Evolutionary conservation across 1,140 invertebrate genomes (phyloP).

Genomic region (Heliconius hewitsoni): DNA sequence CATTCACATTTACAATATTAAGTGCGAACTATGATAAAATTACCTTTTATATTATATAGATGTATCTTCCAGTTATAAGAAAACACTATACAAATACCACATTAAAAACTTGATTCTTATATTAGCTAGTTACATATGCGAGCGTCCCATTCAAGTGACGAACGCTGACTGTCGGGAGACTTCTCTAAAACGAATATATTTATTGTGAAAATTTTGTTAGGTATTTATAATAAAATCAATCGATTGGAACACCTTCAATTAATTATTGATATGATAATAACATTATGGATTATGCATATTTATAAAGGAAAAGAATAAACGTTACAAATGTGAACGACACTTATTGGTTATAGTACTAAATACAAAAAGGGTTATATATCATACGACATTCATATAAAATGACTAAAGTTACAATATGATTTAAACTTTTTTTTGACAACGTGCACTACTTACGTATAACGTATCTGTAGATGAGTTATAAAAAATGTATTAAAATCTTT

Average conservation of each 20-base stretch:
- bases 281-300: not conserved
- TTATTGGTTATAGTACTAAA: not conserved
- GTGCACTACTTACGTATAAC: too few species aligned
- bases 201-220: constrained; percentile 19
- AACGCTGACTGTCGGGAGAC: constrained; percentile 56
- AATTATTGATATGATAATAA: not conserved
- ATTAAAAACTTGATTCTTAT: constrained; percentile 18
- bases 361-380: too few species aligned
- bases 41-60: constrained; percentile 15
- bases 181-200: constrained; percentile 39
- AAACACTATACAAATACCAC: not conserved
- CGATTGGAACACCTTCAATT: not conserved
- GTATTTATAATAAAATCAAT: constrained; percentile 4
- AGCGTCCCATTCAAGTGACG: constrained; percentile 45
- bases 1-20: too few species aligned
- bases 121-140: constrained; percentile 36
- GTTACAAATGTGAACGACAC: not conserved
- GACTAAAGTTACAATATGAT: too few species aligned
- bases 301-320: not conserved
- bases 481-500: too few species aligned
- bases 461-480: too few species aligned
- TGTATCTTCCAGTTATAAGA: constrained; percentile 25
- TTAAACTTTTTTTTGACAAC: too few species aligned
- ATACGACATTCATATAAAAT: too few species aligned
- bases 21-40: not conserved